Base-by-base conservation (phyloP, 1,140 invertebrate species). In the Drosophila parvula region DNA sequence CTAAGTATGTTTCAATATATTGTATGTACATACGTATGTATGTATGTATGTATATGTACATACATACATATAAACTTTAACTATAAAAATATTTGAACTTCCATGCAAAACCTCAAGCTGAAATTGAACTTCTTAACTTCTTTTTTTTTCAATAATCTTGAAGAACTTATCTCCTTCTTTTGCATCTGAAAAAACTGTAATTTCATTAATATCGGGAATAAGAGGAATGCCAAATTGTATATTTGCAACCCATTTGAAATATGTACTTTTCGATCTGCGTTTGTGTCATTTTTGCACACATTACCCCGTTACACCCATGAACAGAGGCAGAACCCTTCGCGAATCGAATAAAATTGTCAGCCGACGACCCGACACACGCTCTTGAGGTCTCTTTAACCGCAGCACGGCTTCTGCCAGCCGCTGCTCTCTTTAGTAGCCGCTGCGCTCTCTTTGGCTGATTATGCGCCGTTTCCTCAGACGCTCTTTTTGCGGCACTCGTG, bases 321-420 rank as follows among this genome's bases (percentile, higher is more conserved):
- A 41, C 55, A 67, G 51, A 30, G 36, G 28, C 34, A 61, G 27
- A 56, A 62, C 55, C 60, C 71, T 53, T 68, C 44, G 64, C 64
- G 62, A 85, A 71, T 81, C 68, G 77, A 81, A 85, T 81, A 85
- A 80, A 78, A 78, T 77, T 85, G 81, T 77, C 75, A 22, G 50
- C 30, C 48, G 48, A 18, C 30, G 32, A 74, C 62, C 40, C 44
- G 32, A 58, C 61, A 56, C 62, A 43, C 40, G 18, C 53, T 48
- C 58, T 63, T 56, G 10, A 30, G 38, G 47, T 59, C 68, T 44
- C 47, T 47, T 16, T 47, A 41, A 14, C 50, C 16, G 38, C 38
- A 5, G 12, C 38, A n/a, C 11, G 36, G 11, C 47, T 53, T 36
- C 11, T 22, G 32, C 36, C 50, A 34, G 45, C 45, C 2, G 16